Evolutionary conservation across 2,888 invertebrate genomes (phyloP), one percentile per base, ranked within the genome.

Genomic region (Liopterus haemorrhoidalis): DNA sequence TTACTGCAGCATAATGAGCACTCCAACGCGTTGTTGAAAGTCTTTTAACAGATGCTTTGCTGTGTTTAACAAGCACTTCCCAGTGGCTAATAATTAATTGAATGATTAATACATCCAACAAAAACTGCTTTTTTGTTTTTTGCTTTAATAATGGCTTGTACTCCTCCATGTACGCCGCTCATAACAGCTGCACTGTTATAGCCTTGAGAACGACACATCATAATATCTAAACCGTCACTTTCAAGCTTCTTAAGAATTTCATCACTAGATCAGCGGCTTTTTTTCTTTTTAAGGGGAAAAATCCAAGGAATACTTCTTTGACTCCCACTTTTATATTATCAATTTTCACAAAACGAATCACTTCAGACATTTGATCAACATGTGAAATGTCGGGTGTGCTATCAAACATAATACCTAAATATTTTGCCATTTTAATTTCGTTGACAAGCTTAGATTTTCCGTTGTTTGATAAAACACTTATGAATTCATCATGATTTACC

Each of bases 381-480:
- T 50, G 38, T 11, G 19, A 19, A 22, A 24, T 19, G 39, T 51
- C 47, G 32, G 47, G 47, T 19, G 49, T n/a, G n/a, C n/a, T n/a
- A n/a, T n/a, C n/a, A n/a, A n/a, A n/a, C n/a, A n/a, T n/a, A n/a
- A n/a, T n/a, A 47, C 25, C 49, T 51, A 22, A 51, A 51, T 50
- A 52, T 28, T 46, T 48, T 31, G 32, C 42, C 32, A 38, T 45
- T 48, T 46, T 50, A 11, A 38, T 38, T 38, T 52, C 43, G 5
- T 33, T 43, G 2, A 52, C 5, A 46, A 45, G 24, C 5, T 45
- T 25, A 47, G 12, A 15, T 46, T 45, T 43, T 18, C 41, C 39
- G 12, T 41, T 4, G 5, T 6, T 44, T 20, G 19, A 14, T 22
- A 41, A 41, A 41, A 41, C 12, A 20, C 19, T 43, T 14, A 41